A percentile compares a stretch with the other conserved stretches of the same genome.
Evolutionary conservation across 2,113 vertebrate species (phyloP).

Genomic region (Dicentrarchus labrax): DNA sequence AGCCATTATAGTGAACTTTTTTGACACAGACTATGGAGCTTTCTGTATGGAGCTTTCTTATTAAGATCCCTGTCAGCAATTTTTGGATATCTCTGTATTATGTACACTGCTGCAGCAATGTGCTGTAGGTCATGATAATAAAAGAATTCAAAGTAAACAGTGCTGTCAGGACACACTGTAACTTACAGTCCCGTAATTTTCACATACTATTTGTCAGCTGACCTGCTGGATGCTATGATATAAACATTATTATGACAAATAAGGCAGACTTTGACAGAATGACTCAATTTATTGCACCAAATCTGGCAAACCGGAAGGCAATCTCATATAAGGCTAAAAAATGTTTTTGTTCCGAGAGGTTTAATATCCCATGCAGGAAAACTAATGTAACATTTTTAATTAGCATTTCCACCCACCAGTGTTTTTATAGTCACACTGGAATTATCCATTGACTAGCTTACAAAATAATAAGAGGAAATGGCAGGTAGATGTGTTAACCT

Average conservation of each 20-base stretch:
- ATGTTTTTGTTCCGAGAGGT: neutral
- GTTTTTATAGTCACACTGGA: neutral
- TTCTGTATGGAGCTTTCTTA: neutral
- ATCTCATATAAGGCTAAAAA: neutral
- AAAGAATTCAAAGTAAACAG: neutral
- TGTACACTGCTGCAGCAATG: neutral
- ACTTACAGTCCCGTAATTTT: neutral
- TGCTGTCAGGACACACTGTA: neutral
- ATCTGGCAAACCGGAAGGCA: neutral
- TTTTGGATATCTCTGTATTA: neutral
- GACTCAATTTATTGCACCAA: neutral
- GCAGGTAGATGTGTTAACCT: neutral
- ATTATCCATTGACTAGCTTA: neutral
- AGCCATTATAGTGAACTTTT: neutral
- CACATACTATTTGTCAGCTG: neutral
- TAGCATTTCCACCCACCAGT: neutral
- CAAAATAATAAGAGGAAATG: neutral
- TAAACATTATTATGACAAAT: neutral
- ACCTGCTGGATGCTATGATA: neutral
- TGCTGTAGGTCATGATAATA: neutral
- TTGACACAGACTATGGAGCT: neutral
- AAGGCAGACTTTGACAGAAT: neutral
- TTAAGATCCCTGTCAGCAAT: neutral
- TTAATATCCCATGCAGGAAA: neutral
- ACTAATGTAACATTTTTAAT: neutral